Percentiles rank a stretch among this genome's conserved stretches.
Evolutionary conservation across 2,113 vertebrate species (phyloP).

Genomic region (Vombatus ursinus): DNA sequence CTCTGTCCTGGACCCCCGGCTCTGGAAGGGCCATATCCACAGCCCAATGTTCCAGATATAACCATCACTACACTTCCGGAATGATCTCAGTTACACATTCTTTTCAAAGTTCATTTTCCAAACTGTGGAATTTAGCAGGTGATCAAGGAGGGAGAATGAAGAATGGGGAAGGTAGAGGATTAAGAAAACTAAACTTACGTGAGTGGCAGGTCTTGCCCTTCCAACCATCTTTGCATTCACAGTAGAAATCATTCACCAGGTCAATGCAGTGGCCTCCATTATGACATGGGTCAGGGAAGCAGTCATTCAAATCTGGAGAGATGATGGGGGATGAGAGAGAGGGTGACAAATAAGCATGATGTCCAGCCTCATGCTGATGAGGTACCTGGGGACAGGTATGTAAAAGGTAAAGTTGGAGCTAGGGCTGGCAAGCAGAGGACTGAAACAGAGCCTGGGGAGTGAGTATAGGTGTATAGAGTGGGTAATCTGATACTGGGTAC

Average conservation of each 20-base stretch:
- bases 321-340: conserved; percentile 31
- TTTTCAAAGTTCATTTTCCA: not conserved
- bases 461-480: not conserved
- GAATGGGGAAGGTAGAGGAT: not conserved
- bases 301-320: conserved; percentile 93
- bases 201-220: conserved; percentile 98
- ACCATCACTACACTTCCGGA: too few species aligned
- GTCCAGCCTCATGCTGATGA: not conserved
- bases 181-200: conserved; percentile 84
- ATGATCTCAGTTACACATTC: not conserved
- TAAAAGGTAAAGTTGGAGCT: not conserved
- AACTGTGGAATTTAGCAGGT: not conserved
- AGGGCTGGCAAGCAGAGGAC: not conserved
- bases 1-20: not conserved
- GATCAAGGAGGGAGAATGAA: not conserved
- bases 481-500: not conserved
- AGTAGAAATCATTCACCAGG: conserved; percentile 94
- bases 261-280: conserved; percentile 92
- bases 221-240: conserved; percentile 92
- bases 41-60: not conserved
- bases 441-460: not conserved
- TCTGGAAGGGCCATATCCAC: not conserved
- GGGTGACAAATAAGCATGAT: not conserved
- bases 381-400: not conserved
- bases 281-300: conserved; percentile 91